Evolutionary conservation across 1,140 invertebrate genomes (phyloP).

Genomic region (Drosophila chauvacae): DNA sequence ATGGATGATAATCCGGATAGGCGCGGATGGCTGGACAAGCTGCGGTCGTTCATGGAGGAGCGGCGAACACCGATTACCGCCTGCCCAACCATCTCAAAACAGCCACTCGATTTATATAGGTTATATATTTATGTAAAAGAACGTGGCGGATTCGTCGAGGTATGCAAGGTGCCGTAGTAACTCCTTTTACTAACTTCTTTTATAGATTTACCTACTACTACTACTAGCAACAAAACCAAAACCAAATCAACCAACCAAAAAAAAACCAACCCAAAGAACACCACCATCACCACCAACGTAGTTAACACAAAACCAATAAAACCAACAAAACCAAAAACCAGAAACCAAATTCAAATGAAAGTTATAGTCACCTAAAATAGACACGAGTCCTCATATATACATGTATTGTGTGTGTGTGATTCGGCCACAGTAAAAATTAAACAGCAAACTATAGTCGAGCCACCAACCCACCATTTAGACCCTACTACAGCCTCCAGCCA

Average conservation of each 20-base stretch:
- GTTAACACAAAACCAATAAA: constrained; percentile 55
- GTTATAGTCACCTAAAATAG: constrained; percentile 24
- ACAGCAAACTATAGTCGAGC: constrained; percentile 45
- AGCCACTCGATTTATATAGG: constrained; percentile 98
- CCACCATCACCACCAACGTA: constrained; percentile 57
- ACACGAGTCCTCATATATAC: constrained; percentile 8
- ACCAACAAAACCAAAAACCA: constrained; percentile 17
- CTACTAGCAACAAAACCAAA: constrained; percentile 76
- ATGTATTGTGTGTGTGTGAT: constrained; percentile 10
- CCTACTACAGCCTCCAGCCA: constrained; percentile 33
- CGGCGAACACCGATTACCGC: constrained; percentile 95
- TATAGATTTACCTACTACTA: constrained; percentile 78
- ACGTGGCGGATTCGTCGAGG: constrained; percentile 98
- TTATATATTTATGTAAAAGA: constrained; percentile 98
- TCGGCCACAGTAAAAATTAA: constrained; percentile 50
- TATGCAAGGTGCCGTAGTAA: constrained; percentile 91
- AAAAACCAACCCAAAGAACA: constrained; percentile 47
- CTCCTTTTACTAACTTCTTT: constrained; percentile 85
- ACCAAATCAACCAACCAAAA: constrained; percentile 55
- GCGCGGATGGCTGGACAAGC: constrained; percentile 95
- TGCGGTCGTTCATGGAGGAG: constrained; percentile 97
- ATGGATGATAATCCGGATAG: constrained; percentile 98
- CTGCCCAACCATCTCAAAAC: constrained; percentile 98
- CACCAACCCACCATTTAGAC: constrained; percentile 18
- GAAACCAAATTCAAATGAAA: constrained; percentile 63